phyloP scores from a whole-genome alignment of 1,140 invertebrate genomes.

The Tribolium madens region DNA sequence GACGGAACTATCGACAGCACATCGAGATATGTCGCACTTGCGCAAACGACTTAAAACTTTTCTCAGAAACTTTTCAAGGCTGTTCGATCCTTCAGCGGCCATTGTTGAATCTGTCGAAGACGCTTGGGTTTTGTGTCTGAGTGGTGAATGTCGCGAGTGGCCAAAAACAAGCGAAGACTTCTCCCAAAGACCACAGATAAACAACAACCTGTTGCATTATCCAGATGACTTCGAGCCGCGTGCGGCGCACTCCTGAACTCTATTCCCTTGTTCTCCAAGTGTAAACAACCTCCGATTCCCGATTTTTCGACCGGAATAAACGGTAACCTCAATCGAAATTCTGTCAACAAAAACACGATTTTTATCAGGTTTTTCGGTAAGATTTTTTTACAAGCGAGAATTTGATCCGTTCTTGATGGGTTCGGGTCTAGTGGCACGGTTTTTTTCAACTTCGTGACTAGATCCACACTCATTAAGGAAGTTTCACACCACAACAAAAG shows the following conservation, averaged over 20 bases:
- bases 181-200: conserved; percentile 29
- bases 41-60: conserved; percentile 63
- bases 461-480: conserved; percentile 87
- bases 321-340: conserved; percentile 47
- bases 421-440: conserved; percentile 79
- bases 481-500: conserved; percentile 41
- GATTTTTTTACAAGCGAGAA: conserved; percentile 30
- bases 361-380: conserved; percentile 2
- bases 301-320: conserved; percentile 51
- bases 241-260: conserved; percentile 27
- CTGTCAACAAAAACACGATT: no score
- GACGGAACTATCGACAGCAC: conserved; percentile 38
- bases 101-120: conserved; percentile 63
- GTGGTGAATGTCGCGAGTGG: conserved; percentile 24
- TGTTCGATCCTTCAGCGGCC: conserved; percentile 63
- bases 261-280: conserved; percentile 43
- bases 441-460: conserved; percentile 77
- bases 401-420: conserved; percentile 70
- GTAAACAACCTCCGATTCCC: conserved; percentile 56
- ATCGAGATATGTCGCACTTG: conserved; percentile 44
- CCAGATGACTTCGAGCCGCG: conserved; percentile 12
- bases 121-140: conserved; percentile 60
- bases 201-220: conserved; percentile 56
- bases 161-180: not conserved
- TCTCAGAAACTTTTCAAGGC: conserved; percentile 64